Percentiles rank a stretch among this genome's conserved stretches.
Evolutionary conservation across 2,113 vertebrate species (phyloP).

Genomic region (Lophura nycthemera): DNA sequence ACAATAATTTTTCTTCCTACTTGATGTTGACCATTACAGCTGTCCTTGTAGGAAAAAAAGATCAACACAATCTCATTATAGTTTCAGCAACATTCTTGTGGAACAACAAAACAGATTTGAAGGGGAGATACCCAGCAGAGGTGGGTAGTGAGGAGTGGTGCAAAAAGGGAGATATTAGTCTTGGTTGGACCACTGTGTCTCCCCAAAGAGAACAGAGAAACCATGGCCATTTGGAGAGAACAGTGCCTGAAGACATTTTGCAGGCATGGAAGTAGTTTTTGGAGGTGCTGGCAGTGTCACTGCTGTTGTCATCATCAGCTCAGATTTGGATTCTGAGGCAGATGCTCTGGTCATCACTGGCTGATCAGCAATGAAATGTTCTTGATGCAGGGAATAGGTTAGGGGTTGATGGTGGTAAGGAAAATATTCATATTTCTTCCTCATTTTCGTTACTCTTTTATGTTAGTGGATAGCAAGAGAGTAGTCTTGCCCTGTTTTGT

Average conservation of each 20-base stretch:
- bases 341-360: not conserved
- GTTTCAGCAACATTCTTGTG: not conserved
- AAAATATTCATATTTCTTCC: not conserved
- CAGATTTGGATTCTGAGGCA: not conserved
- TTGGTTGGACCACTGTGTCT: not conserved
- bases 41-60: not conserved
- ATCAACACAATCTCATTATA: not conserved
- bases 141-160: not conserved
- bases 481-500: not conserved
- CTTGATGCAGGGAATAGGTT: not conserved
- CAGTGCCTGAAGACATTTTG: not conserved
- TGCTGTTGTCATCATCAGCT: not conserved
- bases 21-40: not conserved
- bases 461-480: not conserved
- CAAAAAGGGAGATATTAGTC: not conserved
- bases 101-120: not conserved
- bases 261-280: not conserved
- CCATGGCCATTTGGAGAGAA: not conserved
- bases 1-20: slow-evolving; percentile 30
- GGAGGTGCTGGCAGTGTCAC: accelerated
- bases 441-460: not conserved
- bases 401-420: not conserved
- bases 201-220: not conserved
- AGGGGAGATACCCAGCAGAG: not conserved
- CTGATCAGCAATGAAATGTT: not conserved